Evolutionary conservation across 2,113 vertebrate species (phyloP).

Genomic region (human (Homo sapiens)): DNA sequence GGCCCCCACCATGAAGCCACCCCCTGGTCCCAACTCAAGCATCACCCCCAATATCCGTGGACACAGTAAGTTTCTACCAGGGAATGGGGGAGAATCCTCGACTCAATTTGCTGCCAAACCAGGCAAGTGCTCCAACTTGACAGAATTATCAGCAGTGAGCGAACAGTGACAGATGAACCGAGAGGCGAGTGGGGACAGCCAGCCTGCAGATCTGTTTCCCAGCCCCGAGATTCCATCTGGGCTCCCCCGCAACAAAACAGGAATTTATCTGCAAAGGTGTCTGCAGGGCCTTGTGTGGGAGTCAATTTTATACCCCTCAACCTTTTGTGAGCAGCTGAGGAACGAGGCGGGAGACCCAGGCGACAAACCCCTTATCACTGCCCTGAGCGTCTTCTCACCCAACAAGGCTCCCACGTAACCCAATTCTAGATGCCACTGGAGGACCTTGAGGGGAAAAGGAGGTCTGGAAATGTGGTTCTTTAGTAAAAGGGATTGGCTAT

Average conservation of each 20-base stretch:
- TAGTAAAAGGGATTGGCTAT: background rate
- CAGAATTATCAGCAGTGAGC: background rate
- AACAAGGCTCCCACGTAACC: accelerated
- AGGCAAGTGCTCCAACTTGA: background rate
- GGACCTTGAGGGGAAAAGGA: no score
- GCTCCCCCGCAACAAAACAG: background rate
- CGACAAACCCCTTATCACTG: accelerated
- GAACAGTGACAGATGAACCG: conserved; percentile 51
- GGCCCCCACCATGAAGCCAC: background rate
- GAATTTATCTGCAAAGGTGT: background rate
- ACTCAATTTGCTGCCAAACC: background rate
- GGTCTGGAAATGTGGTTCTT: background rate
- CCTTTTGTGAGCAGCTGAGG: background rate
- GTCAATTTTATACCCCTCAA: background rate
- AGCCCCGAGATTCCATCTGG: conserved; percentile 2
- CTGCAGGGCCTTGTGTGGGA: background rate
- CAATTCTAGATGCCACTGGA: background rate
- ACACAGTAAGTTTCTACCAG: background rate
- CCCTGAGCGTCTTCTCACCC: background rate
- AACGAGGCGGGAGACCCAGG: background rate
- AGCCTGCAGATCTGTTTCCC: conserved; percentile 43
- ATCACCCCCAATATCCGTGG: background rate
- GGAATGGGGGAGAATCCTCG: background rate
- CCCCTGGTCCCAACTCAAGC: background rate
- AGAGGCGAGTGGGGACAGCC: background rate